phyloP scores from a whole-genome alignment of 2,113 vertebrate species.

The Catagonus wagneri region DNA sequence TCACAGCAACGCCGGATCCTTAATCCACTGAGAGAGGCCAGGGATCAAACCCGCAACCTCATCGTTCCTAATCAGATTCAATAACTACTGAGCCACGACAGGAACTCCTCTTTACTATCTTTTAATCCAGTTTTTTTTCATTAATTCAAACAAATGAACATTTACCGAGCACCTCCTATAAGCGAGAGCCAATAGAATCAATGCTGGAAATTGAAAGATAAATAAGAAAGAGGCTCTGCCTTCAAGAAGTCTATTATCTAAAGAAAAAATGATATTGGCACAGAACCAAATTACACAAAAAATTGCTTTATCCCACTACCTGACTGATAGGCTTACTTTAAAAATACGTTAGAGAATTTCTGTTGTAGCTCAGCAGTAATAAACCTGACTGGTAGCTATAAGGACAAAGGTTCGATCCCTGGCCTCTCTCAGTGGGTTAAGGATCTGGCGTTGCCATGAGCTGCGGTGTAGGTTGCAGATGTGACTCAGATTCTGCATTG shows the following conservation, averaged over 20 bases:
- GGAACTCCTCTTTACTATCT: neutral
- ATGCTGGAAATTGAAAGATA: neutral
- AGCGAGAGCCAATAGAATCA: neutral
- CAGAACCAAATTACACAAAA: neutral
- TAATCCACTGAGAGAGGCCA: too few species aligned
- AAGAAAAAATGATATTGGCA: neutral
- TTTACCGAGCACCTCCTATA: neutral
- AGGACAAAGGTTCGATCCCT: too few species aligned
- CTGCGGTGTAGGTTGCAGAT: too few species aligned
- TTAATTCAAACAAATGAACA: neutral
- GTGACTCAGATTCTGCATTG: too few species aligned
- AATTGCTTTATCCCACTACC: neutral
- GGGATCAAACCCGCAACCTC: too few species aligned
- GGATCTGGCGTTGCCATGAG: too few species aligned
- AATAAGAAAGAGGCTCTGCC: neutral
- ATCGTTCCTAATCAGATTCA: too few species aligned
- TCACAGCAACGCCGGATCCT: too few species aligned
- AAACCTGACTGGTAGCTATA: too few species aligned
- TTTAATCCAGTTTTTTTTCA: neutral
- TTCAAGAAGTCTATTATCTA: neutral
- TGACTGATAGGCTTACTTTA: neutral
- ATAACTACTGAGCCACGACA: too few species aligned
- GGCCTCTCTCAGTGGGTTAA: too few species aligned
- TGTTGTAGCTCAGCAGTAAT: too few species aligned
- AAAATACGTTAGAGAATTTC: neutral